Base-by-base conservation (phyloP, 2,797 vertebrate species). In the Otolemur crassicaudatus region DNA sequence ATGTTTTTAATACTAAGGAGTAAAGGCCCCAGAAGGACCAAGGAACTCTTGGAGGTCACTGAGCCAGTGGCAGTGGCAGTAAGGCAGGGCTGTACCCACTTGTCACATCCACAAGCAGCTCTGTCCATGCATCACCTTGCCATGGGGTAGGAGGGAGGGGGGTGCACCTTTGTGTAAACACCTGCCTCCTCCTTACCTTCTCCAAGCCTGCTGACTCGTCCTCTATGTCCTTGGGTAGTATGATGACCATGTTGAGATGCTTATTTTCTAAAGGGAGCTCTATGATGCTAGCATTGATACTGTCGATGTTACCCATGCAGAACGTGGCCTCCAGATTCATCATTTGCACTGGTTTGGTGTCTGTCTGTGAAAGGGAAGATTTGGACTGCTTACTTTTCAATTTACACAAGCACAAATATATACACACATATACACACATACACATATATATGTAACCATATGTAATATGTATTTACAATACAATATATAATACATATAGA, bases 261-360 rank as follows among this genome's bases (percentile, higher is more conserved):
- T 99, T 99, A 86, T 98, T 98, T 70, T 98, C 98, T 90, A 98
- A 99, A 2, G 99, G 99, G n/a, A 99, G 98, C 87, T 99, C 99
- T 25, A 99, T 98, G 96, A 99, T 95, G 87, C 98, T 97, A 69
- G 98, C 97, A n/a, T 97, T 98, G 76, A 98, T 92, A 19, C 98
- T 97, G 34, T 99, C 98, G 0, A 99, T 96, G 56, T 98, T 98
- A 85, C 99, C 98, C 84, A 98, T 94, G 63, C 98, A 98, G 97
- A 99, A 99, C 0, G 98, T 98, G 87, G 98, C 98, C 95, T 99
- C 98, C 90, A 98, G 76, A 27, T 98, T 98, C 99, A 99, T 99
- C 99, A 99, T 99, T 58, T 98, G 98, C 87, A 99, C 98, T 0
- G 98, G 98, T 83, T 98, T 99, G 56, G 98, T 99, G 92, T 99